Percentiles rank a stretch among this genome's conserved stretches.
phyloP scores from a whole-genome alignment of 2,888 invertebrate species.

The Scrobipalpa atriplicella region DNA sequence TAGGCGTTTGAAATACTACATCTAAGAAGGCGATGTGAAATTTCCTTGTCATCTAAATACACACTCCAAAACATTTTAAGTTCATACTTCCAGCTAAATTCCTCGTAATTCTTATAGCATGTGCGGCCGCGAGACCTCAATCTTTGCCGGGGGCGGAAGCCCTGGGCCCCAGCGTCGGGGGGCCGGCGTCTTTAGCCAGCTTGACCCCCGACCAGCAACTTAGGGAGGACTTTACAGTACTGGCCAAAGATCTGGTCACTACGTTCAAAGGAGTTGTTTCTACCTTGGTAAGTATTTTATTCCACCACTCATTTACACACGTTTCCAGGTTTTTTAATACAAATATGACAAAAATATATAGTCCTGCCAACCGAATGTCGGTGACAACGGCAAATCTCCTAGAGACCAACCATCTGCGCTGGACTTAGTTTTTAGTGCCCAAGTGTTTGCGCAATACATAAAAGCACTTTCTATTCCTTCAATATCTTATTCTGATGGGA shows the following conservation, averaged over 20 bases:
- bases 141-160: slow-evolving; percentile 81
- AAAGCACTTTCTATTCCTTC: too few species aligned
- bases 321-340: too few species aligned
- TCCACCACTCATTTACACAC: too few species aligned
- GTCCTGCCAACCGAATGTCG: too few species aligned
- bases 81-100: neutral
- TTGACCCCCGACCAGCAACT: slow-evolving; percentile 78
- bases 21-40: neutral
- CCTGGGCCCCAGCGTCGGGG: slow-evolving; percentile 51
- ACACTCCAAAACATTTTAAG: neutral
- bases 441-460: too few species aligned
- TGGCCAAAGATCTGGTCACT: slow-evolving; percentile 87
- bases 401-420: too few species aligned
- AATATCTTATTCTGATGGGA: too few species aligned
- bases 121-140: slow-evolving; percentile 80
- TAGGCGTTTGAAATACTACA: too few species aligned
- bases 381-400: too few species aligned
- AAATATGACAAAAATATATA: too few species aligned
- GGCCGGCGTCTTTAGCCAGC: slow-evolving; percentile 69
- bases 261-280: slow-evolving; percentile 84
- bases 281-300: slow-evolving; percentile 57
- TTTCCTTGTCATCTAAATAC: neutral
- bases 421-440: too few species aligned
- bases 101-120: slow-evolving; percentile 49
- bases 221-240: slow-evolving; percentile 86